Base-by-base conservation (phyloP, 2,888 invertebrate genomes). In the Teleiodes luculella region DNA sequence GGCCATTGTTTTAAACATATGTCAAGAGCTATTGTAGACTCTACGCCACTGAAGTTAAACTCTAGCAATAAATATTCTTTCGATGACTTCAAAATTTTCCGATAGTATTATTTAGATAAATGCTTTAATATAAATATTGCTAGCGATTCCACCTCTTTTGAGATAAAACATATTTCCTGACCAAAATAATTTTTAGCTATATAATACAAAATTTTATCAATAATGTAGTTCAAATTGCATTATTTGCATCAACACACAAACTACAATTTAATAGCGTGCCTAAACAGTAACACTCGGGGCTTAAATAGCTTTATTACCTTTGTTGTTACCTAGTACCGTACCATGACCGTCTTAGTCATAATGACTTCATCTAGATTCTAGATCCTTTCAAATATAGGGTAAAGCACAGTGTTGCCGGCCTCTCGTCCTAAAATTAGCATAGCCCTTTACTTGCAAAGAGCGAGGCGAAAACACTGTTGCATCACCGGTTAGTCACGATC, bases 401-500 rank as follows among this genome's bases (percentile, higher is more conserved):
- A 41, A 41, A 41, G 39, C 11, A 18, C 18, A 41, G 18, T 18
- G 39, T 41, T 41, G 7, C 39, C 20, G 18, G 18, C 39, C 39
- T 8, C 18, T 41, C 39, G 39, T 41, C 39, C 39, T 41, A 20
- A 36, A 48, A 48, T 48, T 48, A 36, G 48, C 48, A 41, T 43
- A 49, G 41, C 48, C 54, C 49, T 54, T 54, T 49, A 55, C 43
- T 45, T 51, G 54, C 51, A 56, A 36, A 52, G 58, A 58, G 39
- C 41, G 64, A 63, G 64, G 59, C 57, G 56, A 59, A 56, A 62
- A 62, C 63, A 60, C 61, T 56, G 63, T 84, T 83, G 73, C 83
- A 76, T 81, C 80, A 82, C 66, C 62, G 58, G 68, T 80, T 78
- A 79, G 80, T 83, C 85, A 84, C 78, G 78, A 83, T 62, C 62